Percentiles rank a stretch among this genome's conserved stretches.
These are phyloP conservation scores for Monomorium pharaonis DNA, from an alignment of 1,140 invertebrate species.

Conservation along the genomic window DNA sequence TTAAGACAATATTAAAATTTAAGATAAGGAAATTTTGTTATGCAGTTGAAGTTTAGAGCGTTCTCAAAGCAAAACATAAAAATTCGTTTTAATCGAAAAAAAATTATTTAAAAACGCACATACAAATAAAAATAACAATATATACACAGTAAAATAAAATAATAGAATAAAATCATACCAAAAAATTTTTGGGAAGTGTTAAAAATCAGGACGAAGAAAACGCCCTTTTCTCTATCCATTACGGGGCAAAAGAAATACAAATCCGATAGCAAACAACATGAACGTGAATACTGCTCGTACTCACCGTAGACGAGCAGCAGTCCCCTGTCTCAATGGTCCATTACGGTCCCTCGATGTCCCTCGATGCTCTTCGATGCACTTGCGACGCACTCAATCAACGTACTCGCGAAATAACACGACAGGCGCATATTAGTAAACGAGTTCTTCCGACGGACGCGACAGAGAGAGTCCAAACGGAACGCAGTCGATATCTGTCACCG, in stretches of 20 bases:
- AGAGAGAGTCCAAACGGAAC: neutral
- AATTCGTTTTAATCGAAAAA: too few species aligned
- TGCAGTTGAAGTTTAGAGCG: too few species aligned
- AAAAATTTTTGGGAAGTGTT: too few species aligned
- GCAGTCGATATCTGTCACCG: neutral
- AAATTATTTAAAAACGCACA: too few species aligned
- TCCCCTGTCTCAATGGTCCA: neutral
- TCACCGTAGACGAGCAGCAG: neutral
- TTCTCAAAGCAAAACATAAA: too few species aligned
- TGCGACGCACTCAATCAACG: conserved; percentile 15
- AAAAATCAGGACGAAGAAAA: neutral
- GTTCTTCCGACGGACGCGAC: neutral
- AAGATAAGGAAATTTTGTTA: too few species aligned
- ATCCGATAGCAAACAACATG: neutral
- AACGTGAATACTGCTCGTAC: neutral
- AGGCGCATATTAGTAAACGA: neutral
- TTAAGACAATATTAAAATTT: too few species aligned
- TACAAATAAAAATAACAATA: too few species aligned
- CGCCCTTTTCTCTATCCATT: neutral
- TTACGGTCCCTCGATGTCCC: neutral
- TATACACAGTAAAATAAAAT: too few species aligned
- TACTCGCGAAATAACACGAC: conserved; percentile 10
- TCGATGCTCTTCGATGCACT: conserved; percentile 13
- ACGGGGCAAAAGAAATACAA: neutral
- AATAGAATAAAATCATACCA: too few species aligned